Conservation (phyloP, 2,797 vertebrate species). For the Sphenodon punctatus region DNA sequence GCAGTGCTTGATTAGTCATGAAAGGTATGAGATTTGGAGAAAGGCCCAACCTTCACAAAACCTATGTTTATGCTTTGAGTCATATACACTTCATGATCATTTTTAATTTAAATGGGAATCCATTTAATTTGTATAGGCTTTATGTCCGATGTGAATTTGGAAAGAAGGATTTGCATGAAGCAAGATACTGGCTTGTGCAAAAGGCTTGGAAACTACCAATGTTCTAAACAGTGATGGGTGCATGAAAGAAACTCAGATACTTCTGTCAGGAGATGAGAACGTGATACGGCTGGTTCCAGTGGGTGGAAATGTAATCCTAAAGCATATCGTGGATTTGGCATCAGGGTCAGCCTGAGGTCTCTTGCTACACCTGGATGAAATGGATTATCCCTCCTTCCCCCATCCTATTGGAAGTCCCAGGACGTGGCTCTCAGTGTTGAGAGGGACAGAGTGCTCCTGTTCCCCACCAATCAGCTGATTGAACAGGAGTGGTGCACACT, state of each 20-base stretch:
- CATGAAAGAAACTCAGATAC: background rate
- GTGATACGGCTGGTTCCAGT: too few species aligned
- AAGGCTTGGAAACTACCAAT: background rate
- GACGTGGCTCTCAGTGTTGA: too few species aligned
- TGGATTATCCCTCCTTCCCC: too few species aligned
- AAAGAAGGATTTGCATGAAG: background rate
- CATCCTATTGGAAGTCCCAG: too few species aligned
- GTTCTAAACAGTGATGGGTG: background rate
- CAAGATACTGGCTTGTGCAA: background rate
- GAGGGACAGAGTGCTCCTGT: too few species aligned
- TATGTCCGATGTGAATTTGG: background rate
- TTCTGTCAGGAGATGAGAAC: background rate
- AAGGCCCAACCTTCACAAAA: background rate
- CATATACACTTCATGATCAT: rapidly evolving
- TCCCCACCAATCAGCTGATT: too few species aligned
- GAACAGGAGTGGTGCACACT: too few species aligned
- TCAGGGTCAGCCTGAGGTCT: too few species aligned
- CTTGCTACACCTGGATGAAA: too few species aligned
- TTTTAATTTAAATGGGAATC: background rate
- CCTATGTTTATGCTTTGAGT: background rate
- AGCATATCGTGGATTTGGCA: too few species aligned
- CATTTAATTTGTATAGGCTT: background rate
- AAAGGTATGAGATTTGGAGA: background rate
- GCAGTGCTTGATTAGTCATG: background rate
- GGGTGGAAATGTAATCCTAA: too few species aligned